phyloP scores from a whole-genome alignment of 2,113 vertebrate genomes.

The Thamnophis sirtalis region DNA sequence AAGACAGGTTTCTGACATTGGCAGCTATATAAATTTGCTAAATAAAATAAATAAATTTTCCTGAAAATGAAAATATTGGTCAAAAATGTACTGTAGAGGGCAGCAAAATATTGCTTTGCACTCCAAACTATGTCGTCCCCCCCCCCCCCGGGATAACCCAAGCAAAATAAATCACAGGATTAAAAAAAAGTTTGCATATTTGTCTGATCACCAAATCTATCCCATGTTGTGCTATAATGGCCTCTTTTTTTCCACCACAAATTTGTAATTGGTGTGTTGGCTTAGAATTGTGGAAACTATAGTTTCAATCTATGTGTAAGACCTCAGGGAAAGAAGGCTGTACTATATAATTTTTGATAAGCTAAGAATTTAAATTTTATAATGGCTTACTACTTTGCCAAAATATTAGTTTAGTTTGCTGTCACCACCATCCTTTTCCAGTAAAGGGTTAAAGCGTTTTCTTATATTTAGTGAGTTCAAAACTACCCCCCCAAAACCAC shows the following conservation, averaged over 20 bases:
- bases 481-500: not conserved
- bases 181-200: not conserved
- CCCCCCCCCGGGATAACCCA: not conserved
- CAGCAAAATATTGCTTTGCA: slow-evolving; percentile 49
- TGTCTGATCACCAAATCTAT: not conserved
- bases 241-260: not conserved
- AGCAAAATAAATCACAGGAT: slow-evolving; percentile 3
- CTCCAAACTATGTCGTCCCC: rapidly evolving
- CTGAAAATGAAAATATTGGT: not conserved
- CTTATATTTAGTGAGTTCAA: not conserved
- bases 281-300: not conserved
- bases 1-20: not conserved
- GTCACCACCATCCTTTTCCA: not conserved
- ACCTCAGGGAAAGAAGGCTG: not conserved
- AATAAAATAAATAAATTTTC: not conserved
- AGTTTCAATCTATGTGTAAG: not conserved
- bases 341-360: not conserved
- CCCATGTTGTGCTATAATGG: not conserved
- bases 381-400: not conserved
- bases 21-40: not conserved
- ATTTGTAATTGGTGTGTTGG: not conserved
- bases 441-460: not conserved
- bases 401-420: not conserved
- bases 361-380: not conserved
- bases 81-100: slow-evolving; percentile 52